Evolutionary conservation across 2,113 vertebrate species (phyloP).

Genomic region (Macquaria australasica): DNA sequence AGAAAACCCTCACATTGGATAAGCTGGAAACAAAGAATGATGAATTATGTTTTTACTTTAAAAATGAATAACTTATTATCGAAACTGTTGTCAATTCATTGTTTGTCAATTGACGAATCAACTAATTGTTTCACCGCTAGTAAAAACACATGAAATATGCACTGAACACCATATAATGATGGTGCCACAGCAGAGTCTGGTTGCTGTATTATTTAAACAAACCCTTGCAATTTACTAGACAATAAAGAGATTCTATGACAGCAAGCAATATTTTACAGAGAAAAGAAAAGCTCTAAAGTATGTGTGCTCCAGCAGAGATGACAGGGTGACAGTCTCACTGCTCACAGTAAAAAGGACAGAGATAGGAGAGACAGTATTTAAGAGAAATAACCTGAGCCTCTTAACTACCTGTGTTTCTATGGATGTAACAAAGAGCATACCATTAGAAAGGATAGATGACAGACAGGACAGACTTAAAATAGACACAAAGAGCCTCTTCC

Average conservation of each 20-base stretch:
- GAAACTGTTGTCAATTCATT: not conserved
- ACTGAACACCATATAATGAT: not conserved
- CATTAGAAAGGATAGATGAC: constrained; percentile 72
- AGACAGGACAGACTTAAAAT: constrained; percentile 43
- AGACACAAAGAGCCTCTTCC: constrained; percentile 45
- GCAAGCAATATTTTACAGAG: constrained; percentile 38
- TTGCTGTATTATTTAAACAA: constrained; percentile 25
- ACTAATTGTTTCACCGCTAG: not conserved
- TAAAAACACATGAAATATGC: not conserved
- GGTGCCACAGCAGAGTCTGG: not conserved
- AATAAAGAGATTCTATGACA: constrained; percentile 19
- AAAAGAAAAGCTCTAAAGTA: constrained; percentile 75
- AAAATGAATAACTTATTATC: not conserved
- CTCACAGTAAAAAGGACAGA: constrained; percentile 25
- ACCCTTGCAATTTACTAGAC: constrained; percentile 37
- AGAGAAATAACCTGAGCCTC: constrained; percentile 63
- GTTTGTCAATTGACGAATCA: not conserved
- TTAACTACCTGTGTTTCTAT: constrained; percentile 67
- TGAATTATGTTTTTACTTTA: not conserved
- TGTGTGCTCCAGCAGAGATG: constrained; percentile 61
- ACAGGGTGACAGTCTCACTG: constrained; percentile 62
- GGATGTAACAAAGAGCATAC: constrained; percentile 47
- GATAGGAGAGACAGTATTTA: constrained; percentile 52
- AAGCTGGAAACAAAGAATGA: no score
- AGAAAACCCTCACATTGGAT: not conserved